These are phyloP conservation scores for Perognathus longimembris DNA, from an alignment of 2,113 vertebrate species.

Conservation along the genomic window DNA sequence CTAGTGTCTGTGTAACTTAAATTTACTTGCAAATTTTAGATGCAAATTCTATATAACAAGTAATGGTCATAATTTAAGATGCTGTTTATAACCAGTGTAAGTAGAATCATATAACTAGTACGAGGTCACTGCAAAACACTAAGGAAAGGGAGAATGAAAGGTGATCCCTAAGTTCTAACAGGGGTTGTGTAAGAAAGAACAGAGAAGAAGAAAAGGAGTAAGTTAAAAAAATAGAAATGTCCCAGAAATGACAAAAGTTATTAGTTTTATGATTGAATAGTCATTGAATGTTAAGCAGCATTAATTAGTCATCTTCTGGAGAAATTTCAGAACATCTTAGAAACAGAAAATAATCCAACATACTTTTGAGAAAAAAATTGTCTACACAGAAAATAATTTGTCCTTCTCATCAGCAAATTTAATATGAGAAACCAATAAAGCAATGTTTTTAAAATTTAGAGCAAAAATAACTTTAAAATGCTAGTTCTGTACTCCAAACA, in stretches of 20 bases:
- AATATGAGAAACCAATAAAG: slow-evolving; percentile 16
- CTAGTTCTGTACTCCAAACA: slow-evolving; percentile 18
- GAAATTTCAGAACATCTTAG: slow-evolving; percentile 42
- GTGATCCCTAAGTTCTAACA: neutral
- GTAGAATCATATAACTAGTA: slow-evolving; percentile 22
- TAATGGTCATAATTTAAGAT: slow-evolving; percentile 7
- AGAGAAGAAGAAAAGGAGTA: neutral
- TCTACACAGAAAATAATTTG: slow-evolving; percentile 22
- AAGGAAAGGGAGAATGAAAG: neutral
- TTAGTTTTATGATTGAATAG: slow-evolving; percentile 54
- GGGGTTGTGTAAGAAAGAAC: neutral
- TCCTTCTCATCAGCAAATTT: neutral
- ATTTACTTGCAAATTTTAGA: neutral
- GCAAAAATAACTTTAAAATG: slow-evolving; percentile 28
- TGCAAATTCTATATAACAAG: neutral
- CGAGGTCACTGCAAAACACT: neutral
- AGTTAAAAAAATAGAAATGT: slow-evolving; percentile 17
- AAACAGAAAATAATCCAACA: slow-evolving; percentile 15
- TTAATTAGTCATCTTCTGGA: slow-evolving; percentile 49
- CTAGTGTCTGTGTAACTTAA: neutral
- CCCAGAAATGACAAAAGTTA: slow-evolving; percentile 47
- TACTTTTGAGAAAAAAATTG: slow-evolving; percentile 13
- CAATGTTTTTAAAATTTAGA: slow-evolving; percentile 48
- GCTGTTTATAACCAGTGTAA: neutral
- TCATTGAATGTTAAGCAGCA: slow-evolving; percentile 54